A percentile compares a stretch with the other conserved stretches of the same genome.
These are phyloP conservation scores for Tragelaphus strepsiceros DNA, from an alignment of 2,113 vertebrate genomes.

Conservation along the genomic window DNA sequence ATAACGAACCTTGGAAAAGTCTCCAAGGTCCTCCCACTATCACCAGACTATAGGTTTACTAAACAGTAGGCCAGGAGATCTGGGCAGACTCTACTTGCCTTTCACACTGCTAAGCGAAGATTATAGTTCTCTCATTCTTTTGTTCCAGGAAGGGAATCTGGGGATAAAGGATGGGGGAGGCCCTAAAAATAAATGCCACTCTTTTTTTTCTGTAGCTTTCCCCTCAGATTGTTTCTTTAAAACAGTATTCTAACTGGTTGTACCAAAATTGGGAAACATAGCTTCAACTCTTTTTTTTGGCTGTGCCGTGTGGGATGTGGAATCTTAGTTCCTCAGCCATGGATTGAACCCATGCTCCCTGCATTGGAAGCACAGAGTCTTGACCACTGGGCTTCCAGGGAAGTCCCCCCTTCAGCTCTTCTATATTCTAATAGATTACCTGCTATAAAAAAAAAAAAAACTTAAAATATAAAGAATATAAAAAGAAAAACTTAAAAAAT, in stretches of 20 bases:
- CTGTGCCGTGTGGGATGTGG: not conserved
- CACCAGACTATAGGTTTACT: not conserved
- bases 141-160: not conserved
- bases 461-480: not conserved
- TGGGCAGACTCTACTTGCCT: not conserved
- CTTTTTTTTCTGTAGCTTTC: not conserved
- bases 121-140: not conserved
- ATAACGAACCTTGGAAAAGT: not conserved
- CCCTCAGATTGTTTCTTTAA: not conserved
- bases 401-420: not conserved
- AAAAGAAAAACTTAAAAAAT: not conserved
- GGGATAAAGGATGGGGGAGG: not conserved
- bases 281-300: not conserved
- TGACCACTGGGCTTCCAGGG: not conserved
- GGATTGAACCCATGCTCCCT: not conserved
- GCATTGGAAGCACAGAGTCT: not conserved
- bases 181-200: not conserved
- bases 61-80: not conserved
- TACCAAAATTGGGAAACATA: not conserved
- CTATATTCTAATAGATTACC: not conserved
- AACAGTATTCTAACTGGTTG: not conserved
- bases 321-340: not conserved
- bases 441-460: not conserved
- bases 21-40: not conserved
- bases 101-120: not conserved